These are phyloP conservation scores for Acanthis flammea DNA, from an alignment of 2,797 vertebrate genomes.

Conservation along the genomic window DNA sequence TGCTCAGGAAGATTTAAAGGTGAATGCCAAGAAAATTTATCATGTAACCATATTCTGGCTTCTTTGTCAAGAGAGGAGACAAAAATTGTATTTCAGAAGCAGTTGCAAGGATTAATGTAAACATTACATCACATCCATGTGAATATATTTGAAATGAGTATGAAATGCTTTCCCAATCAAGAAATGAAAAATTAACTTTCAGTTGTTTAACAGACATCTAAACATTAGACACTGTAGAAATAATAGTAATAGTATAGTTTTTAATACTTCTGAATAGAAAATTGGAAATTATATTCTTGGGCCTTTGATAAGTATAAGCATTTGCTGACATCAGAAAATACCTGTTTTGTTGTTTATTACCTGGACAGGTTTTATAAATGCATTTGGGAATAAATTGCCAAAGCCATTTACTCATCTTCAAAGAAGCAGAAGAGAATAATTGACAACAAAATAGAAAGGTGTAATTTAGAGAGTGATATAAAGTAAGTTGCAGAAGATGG, in stretches of 20 bases:
- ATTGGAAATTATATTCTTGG: not conserved
- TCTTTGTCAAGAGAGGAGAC: not conserved
- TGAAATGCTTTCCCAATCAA: not conserved
- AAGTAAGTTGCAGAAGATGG: not conserved
- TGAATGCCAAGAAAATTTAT: not conserved
- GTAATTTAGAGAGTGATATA: not conserved
- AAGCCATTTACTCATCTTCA: not conserved
- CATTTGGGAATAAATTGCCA: not conserved
- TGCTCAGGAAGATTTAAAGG: not conserved
- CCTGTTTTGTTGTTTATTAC: not conserved
- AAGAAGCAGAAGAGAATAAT: not conserved
- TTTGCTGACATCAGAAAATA: not conserved
- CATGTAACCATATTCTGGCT: not conserved
- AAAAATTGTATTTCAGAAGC: not conserved
- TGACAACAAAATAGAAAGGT: constrained; percentile 7
- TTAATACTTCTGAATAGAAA: not conserved
- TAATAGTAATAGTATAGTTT: not conserved
- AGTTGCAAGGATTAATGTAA: not conserved
- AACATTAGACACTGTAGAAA: not conserved
- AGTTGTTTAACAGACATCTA: not conserved
- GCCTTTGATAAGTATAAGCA: not conserved
- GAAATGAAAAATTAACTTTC: not conserved
- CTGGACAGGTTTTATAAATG: not conserved
- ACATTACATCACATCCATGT: not conserved
- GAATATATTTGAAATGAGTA: not conserved